These are phyloP conservation scores for Argopecten irradians DNA, from an alignment of 1,140 invertebrate species.

Conservation along the genomic window DNA sequence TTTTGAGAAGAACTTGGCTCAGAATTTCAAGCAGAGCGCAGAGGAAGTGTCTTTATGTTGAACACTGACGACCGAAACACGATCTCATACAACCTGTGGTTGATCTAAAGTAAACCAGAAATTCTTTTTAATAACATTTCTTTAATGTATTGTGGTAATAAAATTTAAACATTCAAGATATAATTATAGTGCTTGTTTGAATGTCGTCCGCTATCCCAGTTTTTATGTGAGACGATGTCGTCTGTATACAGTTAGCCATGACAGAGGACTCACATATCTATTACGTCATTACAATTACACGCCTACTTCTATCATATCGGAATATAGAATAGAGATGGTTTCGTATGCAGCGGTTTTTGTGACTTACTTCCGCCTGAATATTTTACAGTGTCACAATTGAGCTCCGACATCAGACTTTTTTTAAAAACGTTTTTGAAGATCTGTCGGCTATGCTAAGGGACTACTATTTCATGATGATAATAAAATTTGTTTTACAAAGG, in stretches of 20 bases:
- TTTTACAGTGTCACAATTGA: no score
- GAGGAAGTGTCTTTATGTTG: slow-evolving; percentile 2
- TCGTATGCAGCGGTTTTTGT: background rate
- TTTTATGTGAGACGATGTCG: background rate
- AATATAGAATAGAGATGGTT: background rate
- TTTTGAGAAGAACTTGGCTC: background rate
- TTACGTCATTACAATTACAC: background rate
- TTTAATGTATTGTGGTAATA: background rate
- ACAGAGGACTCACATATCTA: background rate
- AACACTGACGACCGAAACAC: background rate
- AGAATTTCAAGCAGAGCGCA: background rate
- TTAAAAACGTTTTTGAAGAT: no score
- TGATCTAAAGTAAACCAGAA: background rate
- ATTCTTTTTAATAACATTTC: background rate
- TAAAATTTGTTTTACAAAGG: no score
- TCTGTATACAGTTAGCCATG: background rate
- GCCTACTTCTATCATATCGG: background rate
- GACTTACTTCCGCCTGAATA: no score
- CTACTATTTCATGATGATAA: no score
- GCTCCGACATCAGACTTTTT: no score
- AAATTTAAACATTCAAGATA: background rate
- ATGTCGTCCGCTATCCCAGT: background rate
- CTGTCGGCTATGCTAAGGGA: no score
- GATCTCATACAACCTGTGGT: background rate
- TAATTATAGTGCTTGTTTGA: background rate